phyloP scores from a whole-genome alignment of 1,140 invertebrate genomes.

The Sinonovacula constricta region DNA sequence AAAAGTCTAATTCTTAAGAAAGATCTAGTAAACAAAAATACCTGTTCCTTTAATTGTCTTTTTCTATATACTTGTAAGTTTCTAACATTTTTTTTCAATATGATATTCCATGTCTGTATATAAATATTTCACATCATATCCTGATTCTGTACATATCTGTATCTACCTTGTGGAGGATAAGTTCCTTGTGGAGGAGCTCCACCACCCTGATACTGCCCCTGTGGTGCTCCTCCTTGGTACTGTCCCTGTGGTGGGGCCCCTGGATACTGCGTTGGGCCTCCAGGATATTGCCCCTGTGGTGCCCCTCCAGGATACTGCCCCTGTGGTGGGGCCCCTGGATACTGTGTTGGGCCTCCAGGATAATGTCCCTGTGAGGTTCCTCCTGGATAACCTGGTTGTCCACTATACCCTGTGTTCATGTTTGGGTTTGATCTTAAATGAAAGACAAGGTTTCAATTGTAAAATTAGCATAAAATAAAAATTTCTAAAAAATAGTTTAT shows the following conservation, averaged over 20 bases:
- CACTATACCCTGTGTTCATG: background rate
- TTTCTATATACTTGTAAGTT: background rate
- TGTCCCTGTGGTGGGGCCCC: slow-evolving; percentile 25
- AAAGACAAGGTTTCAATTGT: too few relatives aligned
- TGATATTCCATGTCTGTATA: background rate
- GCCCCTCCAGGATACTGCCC: slow-evolving; percentile 23
- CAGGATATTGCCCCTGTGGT: slow-evolving; percentile 7
- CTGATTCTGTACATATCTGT: background rate
- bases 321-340: slow-evolving; percentile 37
- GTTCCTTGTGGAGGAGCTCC: background rate
- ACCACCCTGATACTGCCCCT: slow-evolving; percentile 45
- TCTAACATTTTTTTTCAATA: too few relatives aligned
- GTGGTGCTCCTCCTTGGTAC: slow-evolving; percentile 45
- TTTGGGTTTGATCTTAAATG: too few relatives aligned
- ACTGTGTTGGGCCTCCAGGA: slow-evolving; percentile 5
- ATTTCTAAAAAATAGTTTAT: too few relatives aligned
- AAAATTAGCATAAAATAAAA: too few relatives aligned
- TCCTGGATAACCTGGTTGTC: slow-evolving; percentile 11
- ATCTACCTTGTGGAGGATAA: slow-evolving; percentile 1
- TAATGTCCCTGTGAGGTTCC: slow-evolving; percentile 2
- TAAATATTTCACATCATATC: background rate
- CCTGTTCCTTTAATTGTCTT: background rate
- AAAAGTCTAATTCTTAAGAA: background rate
- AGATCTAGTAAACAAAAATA: background rate
- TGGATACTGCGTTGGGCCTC: slow-evolving; percentile 3